These are phyloP conservation scores for Thymallus thymallus DNA, from an alignment of 2,113 vertebrate genomes.

Conservation along the genomic window DNA sequence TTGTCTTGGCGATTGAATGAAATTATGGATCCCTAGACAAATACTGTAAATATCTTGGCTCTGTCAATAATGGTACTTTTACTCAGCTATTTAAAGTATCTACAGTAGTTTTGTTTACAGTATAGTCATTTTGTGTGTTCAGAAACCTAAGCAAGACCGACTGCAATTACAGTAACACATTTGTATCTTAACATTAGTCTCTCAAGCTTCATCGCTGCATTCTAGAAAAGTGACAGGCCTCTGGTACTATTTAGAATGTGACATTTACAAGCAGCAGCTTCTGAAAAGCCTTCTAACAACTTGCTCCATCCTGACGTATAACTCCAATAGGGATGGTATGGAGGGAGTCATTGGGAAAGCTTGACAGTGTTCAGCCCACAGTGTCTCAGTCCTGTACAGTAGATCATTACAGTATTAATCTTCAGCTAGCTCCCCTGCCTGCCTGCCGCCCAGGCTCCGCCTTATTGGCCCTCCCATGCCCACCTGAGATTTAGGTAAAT, in stretches of 20 bases:
- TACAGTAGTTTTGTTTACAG: not conserved
- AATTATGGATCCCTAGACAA: conserved; percentile 15
- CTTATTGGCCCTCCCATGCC: conserved; percentile 66
- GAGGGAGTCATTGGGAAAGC: not conserved
- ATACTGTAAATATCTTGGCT: no score
- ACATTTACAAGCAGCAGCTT: no score
- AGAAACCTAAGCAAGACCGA: no score
- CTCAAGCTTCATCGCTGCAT: no score
- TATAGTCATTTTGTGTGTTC: no score
- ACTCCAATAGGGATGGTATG: not conserved
- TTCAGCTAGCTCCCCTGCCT: conserved; percentile 43
- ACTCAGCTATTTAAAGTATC: not conserved
- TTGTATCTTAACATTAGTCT: no score
- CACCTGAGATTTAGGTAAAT: conserved; percentile 59
- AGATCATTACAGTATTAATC: conserved; percentile 72
- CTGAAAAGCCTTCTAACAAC: no score
- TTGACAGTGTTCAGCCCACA: not conserved
- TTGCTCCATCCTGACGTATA: not conserved
- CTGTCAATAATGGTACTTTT: not conserved
- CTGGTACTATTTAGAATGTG: no score
- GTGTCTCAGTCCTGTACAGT: conserved; percentile 12
- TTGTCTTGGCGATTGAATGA: conserved; percentile 39
- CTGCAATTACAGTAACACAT: no score
- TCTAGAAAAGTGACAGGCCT: no score
- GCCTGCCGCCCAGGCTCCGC: conserved; percentile 54